Percentiles rank a stretch among this genome's conserved stretches.
phyloP scores from a whole-genome alignment of 2,888 invertebrate species.

The Ephialtes manifestator region DNA sequence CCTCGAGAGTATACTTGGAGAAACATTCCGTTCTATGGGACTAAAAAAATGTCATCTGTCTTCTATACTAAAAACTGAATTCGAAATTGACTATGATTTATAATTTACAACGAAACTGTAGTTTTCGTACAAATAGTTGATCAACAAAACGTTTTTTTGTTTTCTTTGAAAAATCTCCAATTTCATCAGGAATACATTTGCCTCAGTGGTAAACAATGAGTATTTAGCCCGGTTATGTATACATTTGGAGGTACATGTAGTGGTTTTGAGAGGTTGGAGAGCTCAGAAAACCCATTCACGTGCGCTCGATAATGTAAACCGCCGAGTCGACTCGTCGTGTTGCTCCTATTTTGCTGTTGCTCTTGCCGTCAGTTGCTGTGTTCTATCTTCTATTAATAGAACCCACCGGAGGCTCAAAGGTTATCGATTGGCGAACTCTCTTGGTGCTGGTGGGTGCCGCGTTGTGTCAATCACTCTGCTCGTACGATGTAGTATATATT shows the following conservation, averaged over 20 bases:
- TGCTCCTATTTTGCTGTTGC: conserved; percentile 37
- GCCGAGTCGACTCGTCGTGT: conserved; percentile 4
- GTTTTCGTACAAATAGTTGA: not conserved
- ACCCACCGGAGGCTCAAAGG: conserved; percentile 47
- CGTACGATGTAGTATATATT: conserved; percentile 5
- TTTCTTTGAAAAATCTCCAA: not conserved
- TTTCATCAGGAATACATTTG: not conserved
- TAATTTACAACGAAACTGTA: not conserved
- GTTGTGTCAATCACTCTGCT: conserved; percentile 38
- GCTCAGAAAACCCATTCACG: conserved; percentile 26
- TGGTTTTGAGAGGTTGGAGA: conserved; percentile 34
- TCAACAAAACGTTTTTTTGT: not conserved
- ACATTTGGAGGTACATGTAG: not conserved
- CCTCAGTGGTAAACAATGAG: not conserved
- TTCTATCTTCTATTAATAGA: conserved; percentile 56
- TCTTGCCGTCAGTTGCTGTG: conserved; percentile 4
- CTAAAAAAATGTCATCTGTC: no score
- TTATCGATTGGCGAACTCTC: conserved; percentile 60
- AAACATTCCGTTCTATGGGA: no score
- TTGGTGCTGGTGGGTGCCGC: conserved; percentile 25
- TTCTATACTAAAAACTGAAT: not conserved
- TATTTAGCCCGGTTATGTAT: not conserved
- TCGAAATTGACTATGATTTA: not conserved
- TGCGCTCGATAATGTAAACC: conserved; percentile 6
- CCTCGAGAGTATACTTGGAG: no score